Evolutionary conservation across 2,113 vertebrate genomes (phyloP), one percentile per base, ranked within the genome.

Genomic region (Peromyscus polionotus): DNA sequence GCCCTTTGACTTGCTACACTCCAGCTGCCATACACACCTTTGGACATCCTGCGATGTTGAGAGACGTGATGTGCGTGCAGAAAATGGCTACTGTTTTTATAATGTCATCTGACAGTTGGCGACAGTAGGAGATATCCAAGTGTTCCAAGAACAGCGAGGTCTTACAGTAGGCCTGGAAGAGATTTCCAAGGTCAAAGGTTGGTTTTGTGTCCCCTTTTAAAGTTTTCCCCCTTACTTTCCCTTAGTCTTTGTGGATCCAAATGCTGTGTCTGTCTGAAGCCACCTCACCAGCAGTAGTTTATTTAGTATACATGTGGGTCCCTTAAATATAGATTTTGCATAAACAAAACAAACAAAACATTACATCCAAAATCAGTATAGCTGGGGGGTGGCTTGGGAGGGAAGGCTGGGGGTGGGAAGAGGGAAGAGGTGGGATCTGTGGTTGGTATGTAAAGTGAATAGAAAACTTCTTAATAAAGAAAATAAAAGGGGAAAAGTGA

Each of bases 141-240:
- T 98, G 90, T 54, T 99, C 99, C 97, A 99, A 98, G 86, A 65
- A 81, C 73, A 76, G 95, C 33, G 96, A 95, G 45, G 97, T 98
- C 94, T 98, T 98, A 95, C 99, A 99, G 96, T 99, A 98, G 73
- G 91, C 98, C 99, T 99, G 97, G 59, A 97, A 98, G 83, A 97
- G 89, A 98, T 95, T 95, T 54, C 76, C 86, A 95, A 95, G 83
- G 94, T 89, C 79, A 95, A 36, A 85, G 51, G 1, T n/a, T 79
- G 83, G 22, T 16, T 88, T 45, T 75, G 51, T 63, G 28, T 3
- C 22, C 24, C 22, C 54, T 59, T 81, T 51, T 59, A 54, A n/a
- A 36, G 2, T n/a, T 36, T 59, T 22, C 67, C 67, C n/a, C 31
- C 36, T 65, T 22, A 61, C 4, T 57, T 86, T 97, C 86, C 12